Conservation (phyloP, 2,888 invertebrate species). For the Dryomyza anilis region DNA sequence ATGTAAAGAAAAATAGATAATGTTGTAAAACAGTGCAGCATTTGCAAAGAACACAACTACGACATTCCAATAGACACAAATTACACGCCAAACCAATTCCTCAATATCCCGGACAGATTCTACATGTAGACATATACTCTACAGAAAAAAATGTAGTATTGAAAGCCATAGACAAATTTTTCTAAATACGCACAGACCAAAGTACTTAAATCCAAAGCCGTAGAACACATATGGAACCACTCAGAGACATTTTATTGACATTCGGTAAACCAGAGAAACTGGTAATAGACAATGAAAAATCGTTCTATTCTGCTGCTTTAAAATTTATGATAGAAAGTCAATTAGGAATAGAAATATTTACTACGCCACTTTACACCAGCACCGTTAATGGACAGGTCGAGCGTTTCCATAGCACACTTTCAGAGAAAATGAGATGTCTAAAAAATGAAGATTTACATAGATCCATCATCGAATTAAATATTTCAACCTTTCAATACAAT, state of each 20-base stretch:
- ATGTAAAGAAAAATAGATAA: not conserved
- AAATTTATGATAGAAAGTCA: slow-evolving; percentile 16
- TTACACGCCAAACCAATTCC: not conserved
- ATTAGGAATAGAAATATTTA: slow-evolving; percentile 21
- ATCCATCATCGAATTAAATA: too few species aligned
- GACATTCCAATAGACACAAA: not conserved
- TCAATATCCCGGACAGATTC: not conserved
- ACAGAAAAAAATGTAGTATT: not conserved
- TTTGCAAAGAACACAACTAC: not conserved
- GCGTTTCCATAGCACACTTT: slow-evolving; percentile 27
- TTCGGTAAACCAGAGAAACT: not conserved
- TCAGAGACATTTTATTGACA: not conserved
- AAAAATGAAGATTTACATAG: too few species aligned
- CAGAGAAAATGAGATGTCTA: slow-evolving; percentile 26
- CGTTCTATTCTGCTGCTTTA: slow-evolving; percentile 17
- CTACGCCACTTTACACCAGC: slow-evolving; percentile 10
- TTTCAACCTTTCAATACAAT: too few species aligned
- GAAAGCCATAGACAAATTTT: not conserved
- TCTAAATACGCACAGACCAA: not conserved
- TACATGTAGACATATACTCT: not conserved
- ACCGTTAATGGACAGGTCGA: not conserved
- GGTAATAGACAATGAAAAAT: slow-evolving; percentile 31
- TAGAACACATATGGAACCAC: not conserved
- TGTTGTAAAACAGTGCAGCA: not conserved
- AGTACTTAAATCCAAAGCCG: not conserved